Evolutionary conservation across 1,140 invertebrate species (phyloP).

Genomic region (Trypoxylus dichotomus): DNA sequence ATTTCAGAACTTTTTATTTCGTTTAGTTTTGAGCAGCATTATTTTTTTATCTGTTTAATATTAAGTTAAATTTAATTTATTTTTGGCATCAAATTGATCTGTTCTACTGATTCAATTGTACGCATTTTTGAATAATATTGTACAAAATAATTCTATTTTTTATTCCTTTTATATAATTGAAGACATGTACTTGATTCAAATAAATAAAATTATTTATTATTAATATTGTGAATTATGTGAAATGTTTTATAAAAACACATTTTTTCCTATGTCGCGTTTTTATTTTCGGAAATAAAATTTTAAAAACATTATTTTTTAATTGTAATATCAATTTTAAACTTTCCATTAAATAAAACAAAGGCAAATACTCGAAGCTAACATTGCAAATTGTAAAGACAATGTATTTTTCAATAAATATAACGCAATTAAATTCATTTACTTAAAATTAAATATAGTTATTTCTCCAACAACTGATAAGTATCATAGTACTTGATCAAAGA

Average conservation of each 20-base stretch:
- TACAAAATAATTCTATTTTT: background rate
- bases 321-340: background rate
- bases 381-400: no score
- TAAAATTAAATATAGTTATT: no score
- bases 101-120: background rate
- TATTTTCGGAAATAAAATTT: background rate
- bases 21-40: background rate
- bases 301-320: background rate
- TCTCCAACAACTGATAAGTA: no score
- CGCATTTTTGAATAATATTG: background rate
- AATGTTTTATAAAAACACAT: slow-evolving; percentile 5
- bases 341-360: background rate
- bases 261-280: background rate
- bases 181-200: background rate
- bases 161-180: background rate
- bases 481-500: no score
- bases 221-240: background rate
- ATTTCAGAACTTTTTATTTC: background rate
- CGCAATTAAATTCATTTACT: no score
- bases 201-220: slow-evolving; percentile 6
- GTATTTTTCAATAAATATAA: no score
- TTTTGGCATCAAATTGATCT: background rate
- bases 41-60: background rate
- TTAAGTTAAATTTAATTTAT: background rate
- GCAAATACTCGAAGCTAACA: no score